Base-by-base conservation (phyloP, 2,888 invertebrate species). In the Dascillus cervinus region DNA sequence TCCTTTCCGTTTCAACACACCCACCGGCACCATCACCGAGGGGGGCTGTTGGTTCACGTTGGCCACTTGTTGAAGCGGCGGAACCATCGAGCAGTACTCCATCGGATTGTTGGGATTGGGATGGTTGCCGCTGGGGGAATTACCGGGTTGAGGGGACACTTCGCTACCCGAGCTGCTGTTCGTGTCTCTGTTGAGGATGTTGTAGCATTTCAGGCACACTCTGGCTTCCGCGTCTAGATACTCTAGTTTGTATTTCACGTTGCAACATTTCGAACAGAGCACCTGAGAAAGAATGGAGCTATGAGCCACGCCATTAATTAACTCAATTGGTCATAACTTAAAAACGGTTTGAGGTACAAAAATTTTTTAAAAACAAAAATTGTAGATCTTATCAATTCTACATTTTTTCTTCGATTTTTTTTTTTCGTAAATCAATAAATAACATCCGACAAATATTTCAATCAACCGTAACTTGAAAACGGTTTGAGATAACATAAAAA, bases 61-160 rank as follows among this genome's bases (percentile, higher is more conserved):
- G 21, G 71, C 72, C 41, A 77, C 78, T 65, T 87, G 87, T 55
- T 82, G 75, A 49, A 79, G 69, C 27, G 86, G 86, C 29, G 87
- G 83, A 53, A 87, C 76, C 23, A 81, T 82, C 37, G 85, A 85
- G 65, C 87, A 87, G 64, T 88, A 88, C 63, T 88, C 87, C 74
- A 81, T 79, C 25, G 88, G 87, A 65, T 88, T 87, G 64, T 85
- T 85, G 28, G 87, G 87, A 66, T 87, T 84, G 27, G 86, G 83
- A 37, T 74, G 72, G 44, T 71, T 66, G 37, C 58, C 60, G 22
- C 28, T 44, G 0, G 56, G 56, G 1, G 56, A 55, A 39, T 54
- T 56, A 2, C 44, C 44, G 4, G 43, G 31, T 3, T 44, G 34
- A 10, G 55, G 53, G 1, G 59, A 55, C 3, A 50, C 35, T 15